These are phyloP conservation scores for Thecophora atra DNA, from an alignment of 2,888 invertebrate species.

Conservation along the genomic window DNA sequence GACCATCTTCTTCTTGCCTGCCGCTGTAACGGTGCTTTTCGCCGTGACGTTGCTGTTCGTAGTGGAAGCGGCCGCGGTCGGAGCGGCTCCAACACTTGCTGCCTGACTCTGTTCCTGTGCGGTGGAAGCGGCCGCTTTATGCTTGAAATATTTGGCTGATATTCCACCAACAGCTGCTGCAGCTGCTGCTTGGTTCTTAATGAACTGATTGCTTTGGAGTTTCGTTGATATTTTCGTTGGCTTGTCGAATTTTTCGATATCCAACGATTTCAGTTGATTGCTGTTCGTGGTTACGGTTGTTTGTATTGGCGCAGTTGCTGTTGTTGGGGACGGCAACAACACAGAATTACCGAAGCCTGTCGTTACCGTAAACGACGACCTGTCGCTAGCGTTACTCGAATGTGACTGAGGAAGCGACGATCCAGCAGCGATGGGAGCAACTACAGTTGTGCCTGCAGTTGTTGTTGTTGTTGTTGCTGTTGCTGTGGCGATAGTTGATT, in stretches of 20 bases:
- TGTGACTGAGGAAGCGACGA: slow-evolving; percentile 56
- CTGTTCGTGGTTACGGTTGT: not conserved
- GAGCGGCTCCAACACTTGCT: not conserved
- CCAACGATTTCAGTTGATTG: slow-evolving; percentile 4
- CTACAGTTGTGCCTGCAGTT: slow-evolving; percentile 45
- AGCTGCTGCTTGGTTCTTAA: slow-evolving; percentile 54
- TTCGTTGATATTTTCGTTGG: slow-evolving; percentile 58
- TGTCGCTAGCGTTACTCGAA: slow-evolving; percentile 63
- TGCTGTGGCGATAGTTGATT: slow-evolving; percentile 47
- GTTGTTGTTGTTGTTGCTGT: slow-evolving; percentile 22
- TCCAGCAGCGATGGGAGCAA: slow-evolving; percentile 35
- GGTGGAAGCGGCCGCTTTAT: slow-evolving; percentile 35
- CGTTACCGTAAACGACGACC: slow-evolving; percentile 48
- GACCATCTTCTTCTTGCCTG: slow-evolving; percentile 67
- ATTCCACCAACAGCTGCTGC: slow-evolving; percentile 40
- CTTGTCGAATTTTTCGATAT: slow-evolving; percentile 24
- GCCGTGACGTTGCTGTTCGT: slow-evolving; percentile 41
- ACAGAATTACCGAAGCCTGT: slow-evolving; percentile 38
- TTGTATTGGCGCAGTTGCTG: slow-evolving; percentile 36
- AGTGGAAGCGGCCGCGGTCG: slow-evolving; percentile 40
- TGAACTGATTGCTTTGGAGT: slow-evolving; percentile 61
- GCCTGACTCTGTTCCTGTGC: slow-evolving; percentile 6
- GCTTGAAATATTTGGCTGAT: slow-evolving; percentile 42
- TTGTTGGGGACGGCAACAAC: slow-evolving; percentile 37
- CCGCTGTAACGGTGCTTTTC: slow-evolving; percentile 46